Evolutionary conservation across 2,888 invertebrate species (phyloP).

Genomic region (Alloscopus bannaensis): DNA sequence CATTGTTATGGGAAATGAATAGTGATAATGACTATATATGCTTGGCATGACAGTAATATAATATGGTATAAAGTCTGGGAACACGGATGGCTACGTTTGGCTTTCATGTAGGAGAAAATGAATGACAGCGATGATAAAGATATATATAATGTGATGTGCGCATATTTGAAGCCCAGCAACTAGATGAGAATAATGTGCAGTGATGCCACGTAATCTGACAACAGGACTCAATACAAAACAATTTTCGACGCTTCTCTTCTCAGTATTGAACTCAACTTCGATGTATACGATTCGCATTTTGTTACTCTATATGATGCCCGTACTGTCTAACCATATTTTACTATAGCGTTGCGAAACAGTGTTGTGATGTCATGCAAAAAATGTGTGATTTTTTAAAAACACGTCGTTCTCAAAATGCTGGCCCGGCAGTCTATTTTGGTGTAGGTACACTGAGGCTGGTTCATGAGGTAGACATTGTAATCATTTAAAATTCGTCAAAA

Average conservation of each 20-base stretch:
- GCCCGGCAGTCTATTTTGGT: no score
- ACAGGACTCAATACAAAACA: not conserved
- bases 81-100: not conserved
- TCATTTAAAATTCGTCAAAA: no score
- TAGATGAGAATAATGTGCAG: not conserved
- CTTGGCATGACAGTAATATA: not conserved
- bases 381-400: no score
- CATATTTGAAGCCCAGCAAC: not conserved
- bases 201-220: slow-evolving; percentile 12
- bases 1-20: slow-evolving; percentile 30
- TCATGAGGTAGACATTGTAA: no score
- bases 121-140: not conserved
- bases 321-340: not conserved
- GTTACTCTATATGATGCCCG: not conserved
- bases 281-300: not conserved
- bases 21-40: slow-evolving; percentile 28
- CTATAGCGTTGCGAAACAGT: not conserved
- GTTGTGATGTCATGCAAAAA: slow-evolving; percentile 6
- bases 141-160: not conserved
- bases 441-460: no score
- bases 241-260: not conserved
- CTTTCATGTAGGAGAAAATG: not conserved
- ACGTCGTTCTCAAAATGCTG: no score
- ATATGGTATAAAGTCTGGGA: not conserved
- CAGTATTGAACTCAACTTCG: no score